phyloP scores from a whole-genome alignment of 2,888 invertebrate genomes.

The Neoscelio sp. region DNA sequence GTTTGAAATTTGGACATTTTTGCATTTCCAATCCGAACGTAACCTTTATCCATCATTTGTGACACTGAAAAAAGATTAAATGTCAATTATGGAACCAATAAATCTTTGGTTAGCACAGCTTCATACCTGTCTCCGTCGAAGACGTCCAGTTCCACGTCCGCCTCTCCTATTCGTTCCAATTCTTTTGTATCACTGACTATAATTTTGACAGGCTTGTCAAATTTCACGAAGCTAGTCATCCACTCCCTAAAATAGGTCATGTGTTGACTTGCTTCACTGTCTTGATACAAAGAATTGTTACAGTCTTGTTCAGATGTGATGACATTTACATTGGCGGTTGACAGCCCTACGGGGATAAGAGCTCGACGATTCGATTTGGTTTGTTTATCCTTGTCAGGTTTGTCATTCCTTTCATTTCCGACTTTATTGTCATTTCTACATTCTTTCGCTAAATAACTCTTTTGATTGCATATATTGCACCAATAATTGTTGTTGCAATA shows the following conservation, averaged over 20 bases:
- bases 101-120: conserved; percentile 10
- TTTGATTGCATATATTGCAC: conserved; percentile 71
- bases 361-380: background rate
- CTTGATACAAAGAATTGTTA: conserved; percentile 67
- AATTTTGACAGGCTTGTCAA: conserved; percentile 45
- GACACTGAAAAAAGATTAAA: too few relatives aligned
- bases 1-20: too few relatives aligned
- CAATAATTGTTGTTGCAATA: conserved; percentile 72
- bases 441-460: conserved; percentile 71
- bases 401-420: conserved; percentile 28
- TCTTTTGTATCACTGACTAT: conserved; percentile 24
- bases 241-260: conserved; percentile 70
- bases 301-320: conserved; percentile 52
- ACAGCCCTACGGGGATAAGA: background rate
- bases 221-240: conserved; percentile 63
- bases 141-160: conserved; percentile 57
- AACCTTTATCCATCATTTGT: too few relatives aligned
- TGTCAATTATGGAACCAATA: too few relatives aligned
- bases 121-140: conserved; percentile 59
- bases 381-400: conserved; percentile 28
- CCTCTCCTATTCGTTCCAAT: conserved; percentile 61
- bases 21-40: too few relatives aligned
- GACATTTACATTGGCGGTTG: conserved; percentile 47
- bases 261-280: conserved; percentile 73
- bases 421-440: too few relatives aligned